Base-by-base conservation (phyloP, 2,113 vertebrate genomes). In the Coryphaenoides rupestris region DNA sequence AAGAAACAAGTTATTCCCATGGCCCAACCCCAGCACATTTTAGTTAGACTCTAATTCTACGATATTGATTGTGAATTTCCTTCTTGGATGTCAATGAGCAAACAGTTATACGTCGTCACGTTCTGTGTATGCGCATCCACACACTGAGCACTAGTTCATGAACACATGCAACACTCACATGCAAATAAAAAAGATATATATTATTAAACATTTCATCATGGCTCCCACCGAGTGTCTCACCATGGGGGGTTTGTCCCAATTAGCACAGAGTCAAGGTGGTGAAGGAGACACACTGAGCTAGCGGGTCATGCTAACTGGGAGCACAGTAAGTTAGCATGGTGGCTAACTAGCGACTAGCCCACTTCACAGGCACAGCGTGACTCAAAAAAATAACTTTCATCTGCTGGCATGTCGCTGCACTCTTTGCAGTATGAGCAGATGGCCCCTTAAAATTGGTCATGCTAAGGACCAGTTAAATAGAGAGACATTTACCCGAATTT, bases 181-280 rank as follows among this genome's bases (percentile, higher is more conserved):
- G 59, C 7, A 55, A 16, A 50, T n/a, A 50, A 14, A n/a, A 17
- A 50, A 50, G 5, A 50, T 50, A 50, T 7, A 40, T 40, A 40
- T 40, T 2, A 40, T 10, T 21, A 55, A 21, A 22, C 19, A 56
- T 22, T 16, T 22, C 55, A 61, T 53, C 53, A 69, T 7, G 13
- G 60, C 70, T 62, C 62, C 74, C 79, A 76, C 66, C 65, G 76
- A 76, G 72, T 70, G 69, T 78, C 60, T 73, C 77, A 73, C 84
- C 68, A 63, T 53, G 19, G 79, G 81, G 73, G 77, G 70, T 81
- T 74, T 74, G 80, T 84, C 65, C 80, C 80, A 84, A 84, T 82
- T 86, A 86, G 73, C 77, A 60, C 70, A 68, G 71, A 75, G 76
- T 81, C 75, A 83, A 73, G 55, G 78, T 80, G 82, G 75, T 80